Evolutionary conservation across 2,113 vertebrate species (phyloP).

Genomic region (Thunnus maccoyii): DNA sequence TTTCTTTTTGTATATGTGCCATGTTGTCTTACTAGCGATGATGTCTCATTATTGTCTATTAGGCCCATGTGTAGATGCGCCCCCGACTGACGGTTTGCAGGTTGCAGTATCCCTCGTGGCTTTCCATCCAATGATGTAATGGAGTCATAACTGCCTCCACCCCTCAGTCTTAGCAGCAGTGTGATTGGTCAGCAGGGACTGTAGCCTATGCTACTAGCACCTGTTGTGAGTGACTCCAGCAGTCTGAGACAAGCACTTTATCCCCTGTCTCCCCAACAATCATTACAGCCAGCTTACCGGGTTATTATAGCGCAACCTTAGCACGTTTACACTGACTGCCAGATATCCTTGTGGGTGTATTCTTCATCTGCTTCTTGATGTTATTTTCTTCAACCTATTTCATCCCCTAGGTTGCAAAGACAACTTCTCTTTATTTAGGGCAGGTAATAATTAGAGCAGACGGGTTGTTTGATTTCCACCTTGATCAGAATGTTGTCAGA

Average conservation of each 20-base stretch:
- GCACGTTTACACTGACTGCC: constrained; percentile 79
- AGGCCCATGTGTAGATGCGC: constrained; percentile 66
- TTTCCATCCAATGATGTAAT: constrained; percentile 57
- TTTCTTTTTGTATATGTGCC: constrained; percentile 60
- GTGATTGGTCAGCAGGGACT: constrained; percentile 65
- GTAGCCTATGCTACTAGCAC: constrained; percentile 67
- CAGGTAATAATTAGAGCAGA: constrained; percentile 83
- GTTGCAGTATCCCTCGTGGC: constrained; percentile 55
- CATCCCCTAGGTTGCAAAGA: constrained; percentile 72
- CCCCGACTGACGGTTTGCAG: constrained; percentile 58
- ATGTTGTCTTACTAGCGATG: constrained; percentile 69
- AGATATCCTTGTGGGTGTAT: constrained; percentile 74
- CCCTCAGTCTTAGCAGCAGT: constrained; percentile 12
- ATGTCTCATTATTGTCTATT: constrained; percentile 76
- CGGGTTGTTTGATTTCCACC: constrained; percentile 81
- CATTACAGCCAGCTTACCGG: constrained; percentile 81
- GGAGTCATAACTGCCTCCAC: constrained; percentile 52
- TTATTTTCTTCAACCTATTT: constrained; percentile 78
- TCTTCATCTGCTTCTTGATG: constrained; percentile 74
- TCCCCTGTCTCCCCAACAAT: constrained; percentile 82
- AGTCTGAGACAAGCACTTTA: constrained; percentile 79
- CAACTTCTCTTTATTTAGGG: constrained; percentile 81
- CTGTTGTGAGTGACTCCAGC: constrained; percentile 76
- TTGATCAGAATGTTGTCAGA: constrained; percentile 83
- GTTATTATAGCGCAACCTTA: constrained; percentile 80